Percentiles rank a stretch among this genome's conserved stretches.
Conservation (phyloP, 2,113 vertebrate genomes). For the Tinamus guttatus region DNA sequence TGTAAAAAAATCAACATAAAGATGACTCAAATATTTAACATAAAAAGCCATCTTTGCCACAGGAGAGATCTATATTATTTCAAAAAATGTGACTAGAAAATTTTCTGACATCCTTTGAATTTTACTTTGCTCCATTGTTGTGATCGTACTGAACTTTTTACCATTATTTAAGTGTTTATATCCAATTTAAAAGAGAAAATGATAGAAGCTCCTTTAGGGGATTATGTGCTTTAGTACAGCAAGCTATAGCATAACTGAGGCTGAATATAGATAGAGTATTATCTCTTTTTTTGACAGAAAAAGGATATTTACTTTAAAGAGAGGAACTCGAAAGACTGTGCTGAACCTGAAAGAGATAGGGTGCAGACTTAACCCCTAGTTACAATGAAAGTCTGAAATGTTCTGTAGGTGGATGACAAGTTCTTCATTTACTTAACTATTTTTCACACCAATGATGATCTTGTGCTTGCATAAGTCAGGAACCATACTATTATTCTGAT, state of each 20-base stretch:
- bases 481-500: background rate
- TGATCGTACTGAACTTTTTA: background rate
- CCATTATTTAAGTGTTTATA: background rate
- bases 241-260: background rate
- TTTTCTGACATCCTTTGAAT: background rate
- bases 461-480: background rate
- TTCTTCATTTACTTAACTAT: background rate
- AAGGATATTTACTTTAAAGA: conserved; percentile 15
- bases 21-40: background rate
- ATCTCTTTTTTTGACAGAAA: background rate
- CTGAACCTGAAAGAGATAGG: background rate
- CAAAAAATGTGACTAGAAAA: background rate
- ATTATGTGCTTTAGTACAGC: background rate
- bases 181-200: conserved; percentile 2
- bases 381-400: background rate
- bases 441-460: background rate
- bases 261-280: background rate
- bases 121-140: background rate
- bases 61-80: background rate
- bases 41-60: background rate
- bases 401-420: background rate
- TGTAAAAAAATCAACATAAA: background rate
- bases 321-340: background rate
- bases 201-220: background rate
- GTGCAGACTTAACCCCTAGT: background rate